Conservation (phyloP, 2,888 invertebrate species). For the Melinopterus prodromus region DNA sequence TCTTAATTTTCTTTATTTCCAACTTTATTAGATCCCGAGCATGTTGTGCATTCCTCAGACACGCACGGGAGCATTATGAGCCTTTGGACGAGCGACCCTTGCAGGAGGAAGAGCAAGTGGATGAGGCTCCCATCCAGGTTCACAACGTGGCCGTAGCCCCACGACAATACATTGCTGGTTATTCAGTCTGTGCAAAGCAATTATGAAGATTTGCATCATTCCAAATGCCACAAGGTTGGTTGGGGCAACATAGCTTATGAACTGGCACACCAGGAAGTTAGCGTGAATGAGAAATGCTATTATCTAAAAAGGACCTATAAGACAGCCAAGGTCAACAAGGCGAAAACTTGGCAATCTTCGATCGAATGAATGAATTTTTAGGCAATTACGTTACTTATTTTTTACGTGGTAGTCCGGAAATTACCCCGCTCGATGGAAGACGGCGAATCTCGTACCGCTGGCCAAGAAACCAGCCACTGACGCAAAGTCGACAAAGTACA, state of each 20-base stretch:
- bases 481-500: no score
- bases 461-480: no score
- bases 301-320: neutral
- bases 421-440: no score
- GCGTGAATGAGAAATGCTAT: neutral
- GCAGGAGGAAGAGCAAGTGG: neutral
- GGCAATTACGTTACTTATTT: neutral
- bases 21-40: neutral
- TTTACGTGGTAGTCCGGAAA: neutral
- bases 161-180: neutral
- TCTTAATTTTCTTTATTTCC: no score
- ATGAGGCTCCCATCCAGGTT: neutral
- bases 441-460: no score
- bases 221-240: neutral
- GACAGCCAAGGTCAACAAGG: neutral
- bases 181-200: neutral
- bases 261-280: neutral
- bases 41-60: neutral
- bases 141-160: neutral
- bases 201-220: neutral
- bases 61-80: neutral
- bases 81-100: neutral
- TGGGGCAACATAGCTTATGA: neutral
- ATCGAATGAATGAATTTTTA: neutral
- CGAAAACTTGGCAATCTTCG: neutral